A percentile compares a stretch with the other conserved stretches of the same genome.
Conservation (phyloP, 2,113 vertebrate species). For the Petrocephalus zakoni region DNA sequence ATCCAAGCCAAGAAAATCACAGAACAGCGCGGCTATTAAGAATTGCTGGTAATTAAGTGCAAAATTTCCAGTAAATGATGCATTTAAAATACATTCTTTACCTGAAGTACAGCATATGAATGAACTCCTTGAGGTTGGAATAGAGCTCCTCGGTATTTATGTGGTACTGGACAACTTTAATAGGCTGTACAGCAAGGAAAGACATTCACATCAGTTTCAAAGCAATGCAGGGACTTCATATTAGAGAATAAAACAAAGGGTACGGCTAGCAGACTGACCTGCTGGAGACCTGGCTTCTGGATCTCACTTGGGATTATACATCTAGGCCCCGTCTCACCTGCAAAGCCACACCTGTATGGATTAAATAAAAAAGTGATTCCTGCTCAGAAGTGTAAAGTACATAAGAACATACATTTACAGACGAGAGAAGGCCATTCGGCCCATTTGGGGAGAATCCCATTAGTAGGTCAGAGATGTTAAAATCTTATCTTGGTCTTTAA, state of each 20-base stretch:
- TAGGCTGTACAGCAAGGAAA: conserved; percentile 63
- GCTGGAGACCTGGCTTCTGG: conserved; percentile 71
- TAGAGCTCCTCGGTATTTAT: conserved; percentile 97
- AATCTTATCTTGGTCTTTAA: too few species aligned
- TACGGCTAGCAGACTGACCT: conserved; percentile 56
- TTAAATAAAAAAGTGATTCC: background rate
- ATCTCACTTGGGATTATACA: conserved; percentile 97
- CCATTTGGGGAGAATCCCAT: too few species aligned
- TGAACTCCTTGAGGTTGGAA: conserved; percentile 92
- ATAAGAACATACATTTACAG: too few species aligned
- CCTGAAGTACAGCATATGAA: conserved; percentile 97
- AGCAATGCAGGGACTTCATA: background rate
- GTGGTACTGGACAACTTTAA: conserved; percentile 91
- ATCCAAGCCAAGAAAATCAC: background rate
- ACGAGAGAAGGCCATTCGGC: too few species aligned
- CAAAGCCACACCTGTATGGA: conserved; percentile 86
- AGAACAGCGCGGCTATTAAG: background rate
- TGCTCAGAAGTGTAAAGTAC: conserved; percentile 18
- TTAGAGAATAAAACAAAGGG: background rate
- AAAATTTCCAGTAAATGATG: background rate
- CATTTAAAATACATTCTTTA: conserved; percentile 41
- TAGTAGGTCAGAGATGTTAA: too few species aligned
- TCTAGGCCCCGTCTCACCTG: conserved; percentile 91
- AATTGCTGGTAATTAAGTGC: background rate
- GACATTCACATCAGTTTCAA: background rate